phyloP scores from a whole-genome alignment of 2,888 invertebrate species.

The Therioaphis trifolii region DNA sequence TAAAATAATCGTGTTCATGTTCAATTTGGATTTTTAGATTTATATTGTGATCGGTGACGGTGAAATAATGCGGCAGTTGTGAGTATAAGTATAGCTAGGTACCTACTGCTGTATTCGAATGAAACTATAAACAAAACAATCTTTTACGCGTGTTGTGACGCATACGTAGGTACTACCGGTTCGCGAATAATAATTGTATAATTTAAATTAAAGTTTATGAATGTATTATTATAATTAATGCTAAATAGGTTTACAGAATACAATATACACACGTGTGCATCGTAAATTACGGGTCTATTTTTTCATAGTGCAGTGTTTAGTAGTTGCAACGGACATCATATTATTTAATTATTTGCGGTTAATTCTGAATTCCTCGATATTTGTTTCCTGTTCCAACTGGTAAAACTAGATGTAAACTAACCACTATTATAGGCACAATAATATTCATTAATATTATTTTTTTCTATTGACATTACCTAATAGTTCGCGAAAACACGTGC shows the following conservation, averaged over 20 bases:
- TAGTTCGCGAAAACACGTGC: no score
- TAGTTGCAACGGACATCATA: background rate
- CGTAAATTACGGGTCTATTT: background rate
- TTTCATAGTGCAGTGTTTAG: background rate
- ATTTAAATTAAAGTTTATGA: no score
- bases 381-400: background rate
- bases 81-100: background rate
- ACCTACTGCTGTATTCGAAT: no score
- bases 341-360: background rate
- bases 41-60: no score
- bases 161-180: background rate
- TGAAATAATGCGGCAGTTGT: no score
- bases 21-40: no score
- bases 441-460: no score
- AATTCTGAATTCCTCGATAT: background rate
- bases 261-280: background rate
- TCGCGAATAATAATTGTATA: background rate
- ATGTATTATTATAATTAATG: no score
- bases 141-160: background rate
- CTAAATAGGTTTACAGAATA: background rate
- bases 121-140: no score
- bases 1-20: no score
- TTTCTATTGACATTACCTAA: no score
- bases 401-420: background rate
- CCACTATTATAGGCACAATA: background rate